Evolutionary conservation across 2,113 vertebrate species (phyloP).

Genomic region (Dermatemys mawii): DNA sequence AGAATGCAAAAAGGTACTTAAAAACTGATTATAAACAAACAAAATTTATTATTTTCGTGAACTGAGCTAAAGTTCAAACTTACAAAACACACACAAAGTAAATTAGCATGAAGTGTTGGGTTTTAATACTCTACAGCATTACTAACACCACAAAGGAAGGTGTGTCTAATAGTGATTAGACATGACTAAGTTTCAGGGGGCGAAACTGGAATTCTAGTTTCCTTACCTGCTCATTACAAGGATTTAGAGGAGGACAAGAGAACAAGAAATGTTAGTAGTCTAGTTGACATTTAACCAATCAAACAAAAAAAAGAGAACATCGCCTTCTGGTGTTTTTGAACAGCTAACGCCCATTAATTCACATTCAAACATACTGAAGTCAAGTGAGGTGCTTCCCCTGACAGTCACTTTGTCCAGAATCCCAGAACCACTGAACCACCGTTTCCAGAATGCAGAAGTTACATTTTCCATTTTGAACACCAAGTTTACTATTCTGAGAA

Average conservation of each 20-base stretch:
- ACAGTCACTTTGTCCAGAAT: fast-evolving
- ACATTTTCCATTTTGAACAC: not conserved
- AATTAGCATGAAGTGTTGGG: not conserved
- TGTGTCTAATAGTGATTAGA: not conserved
- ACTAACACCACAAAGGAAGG: not conserved
- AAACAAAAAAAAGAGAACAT: not conserved
- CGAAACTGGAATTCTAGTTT: not conserved
- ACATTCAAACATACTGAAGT: not conserved
- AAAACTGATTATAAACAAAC: not conserved
- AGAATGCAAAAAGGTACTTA: not conserved
- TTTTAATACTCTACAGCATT: not conserved
- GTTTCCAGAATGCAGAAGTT: not conserved
- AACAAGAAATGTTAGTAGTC: not conserved
- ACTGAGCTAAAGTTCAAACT: not conserved
- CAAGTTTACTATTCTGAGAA: not conserved
- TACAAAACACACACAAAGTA: not conserved
- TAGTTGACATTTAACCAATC: not conserved
- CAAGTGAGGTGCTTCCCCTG: not conserved
- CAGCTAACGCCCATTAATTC: not conserved
- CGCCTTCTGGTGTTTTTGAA: not conserved
- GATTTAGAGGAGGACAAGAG: not conserved
- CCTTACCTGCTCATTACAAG: not conserved
- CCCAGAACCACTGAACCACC: not conserved
- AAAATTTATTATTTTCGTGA: not conserved
- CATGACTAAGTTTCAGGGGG: not conserved